phyloP scores from a whole-genome alignment of 2,113 vertebrate species.

The Actenoides hombroni region DNA sequence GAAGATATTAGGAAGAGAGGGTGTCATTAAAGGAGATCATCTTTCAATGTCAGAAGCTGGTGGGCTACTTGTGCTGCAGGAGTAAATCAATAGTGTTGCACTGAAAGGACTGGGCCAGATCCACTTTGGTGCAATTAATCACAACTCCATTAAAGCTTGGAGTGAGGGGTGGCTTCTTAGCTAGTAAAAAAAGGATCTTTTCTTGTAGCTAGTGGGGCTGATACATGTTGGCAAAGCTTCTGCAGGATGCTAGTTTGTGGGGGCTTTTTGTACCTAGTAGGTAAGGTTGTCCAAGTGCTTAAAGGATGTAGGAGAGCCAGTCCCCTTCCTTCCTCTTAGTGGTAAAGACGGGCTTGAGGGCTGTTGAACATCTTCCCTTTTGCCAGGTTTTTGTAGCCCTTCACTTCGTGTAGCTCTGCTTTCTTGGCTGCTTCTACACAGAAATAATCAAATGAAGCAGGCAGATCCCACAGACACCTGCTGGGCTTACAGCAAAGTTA shows the following conservation, averaged over 20 bases:
- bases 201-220: background rate
- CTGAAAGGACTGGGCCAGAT: conserved; percentile 21
- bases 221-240: background rate
- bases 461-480: background rate
- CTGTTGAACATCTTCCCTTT: background rate
- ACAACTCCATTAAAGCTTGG: conserved; percentile 29
- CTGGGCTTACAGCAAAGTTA: background rate
- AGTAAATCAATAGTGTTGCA: conserved; percentile 56
- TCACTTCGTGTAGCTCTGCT: background rate
- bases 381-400: background rate
- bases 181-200: background rate
- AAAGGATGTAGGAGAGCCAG: background rate
- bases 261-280: background rate
- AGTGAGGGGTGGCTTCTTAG: background rate
- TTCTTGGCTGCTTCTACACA: background rate
- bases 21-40: conserved; percentile 1
- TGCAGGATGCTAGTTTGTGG: background rate
- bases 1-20: conserved; percentile 16
- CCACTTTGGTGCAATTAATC: conserved; percentile 43
- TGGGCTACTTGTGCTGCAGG: conserved; percentile 3
- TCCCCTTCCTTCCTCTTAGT: background rate
- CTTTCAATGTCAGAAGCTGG: conserved; percentile 62
- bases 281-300: background rate
- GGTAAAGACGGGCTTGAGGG: background rate
- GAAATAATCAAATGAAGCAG: background rate